These are phyloP conservation scores for Diadophis punctatus DNA, from an alignment of 2,113 vertebrate species.

Conservation along the genomic window DNA sequence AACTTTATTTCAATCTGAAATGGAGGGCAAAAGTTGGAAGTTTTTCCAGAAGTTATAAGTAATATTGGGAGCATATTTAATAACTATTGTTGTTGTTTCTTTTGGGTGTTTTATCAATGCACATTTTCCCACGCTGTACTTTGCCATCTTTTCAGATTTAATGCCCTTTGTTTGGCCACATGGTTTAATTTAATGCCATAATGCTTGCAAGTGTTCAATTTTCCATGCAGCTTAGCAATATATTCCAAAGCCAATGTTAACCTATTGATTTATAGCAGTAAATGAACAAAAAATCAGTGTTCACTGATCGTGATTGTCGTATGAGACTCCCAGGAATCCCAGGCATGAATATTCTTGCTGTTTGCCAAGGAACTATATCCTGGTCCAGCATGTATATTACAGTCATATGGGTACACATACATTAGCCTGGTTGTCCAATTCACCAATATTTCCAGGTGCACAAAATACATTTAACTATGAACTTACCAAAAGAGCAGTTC, in stretches of 20 bases:
- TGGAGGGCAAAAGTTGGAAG: constrained; percentile 20
- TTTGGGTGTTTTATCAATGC: neutral
- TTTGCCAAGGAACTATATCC: neutral
- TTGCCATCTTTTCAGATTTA: neutral
- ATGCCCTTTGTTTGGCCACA: neutral
- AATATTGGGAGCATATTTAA: neutral
- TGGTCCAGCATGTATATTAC: neutral
- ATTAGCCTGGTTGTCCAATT: neutral
- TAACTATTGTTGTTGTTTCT: neutral
- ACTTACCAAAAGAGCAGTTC: neutral
- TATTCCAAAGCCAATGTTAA: neutral
- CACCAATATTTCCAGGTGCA: neutral
- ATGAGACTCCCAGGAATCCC: neutral
- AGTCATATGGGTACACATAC: neutral
- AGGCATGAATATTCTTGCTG: neutral
- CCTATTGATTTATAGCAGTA: neutral
- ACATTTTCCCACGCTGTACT: neutral
- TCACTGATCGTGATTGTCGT: neutral
- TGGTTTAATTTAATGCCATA: neutral
- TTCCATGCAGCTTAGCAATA: neutral
- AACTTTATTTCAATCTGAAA: constrained; percentile 21
- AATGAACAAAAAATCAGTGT: neutral
- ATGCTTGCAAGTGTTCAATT: neutral
- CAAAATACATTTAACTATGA: neutral
- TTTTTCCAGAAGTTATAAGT: neutral